Evolutionary conservation across 2,113 vertebrate species (phyloP), one percentile per base, ranked within the genome.

Genomic region (Thalassarche chlororhynchos): DNA sequence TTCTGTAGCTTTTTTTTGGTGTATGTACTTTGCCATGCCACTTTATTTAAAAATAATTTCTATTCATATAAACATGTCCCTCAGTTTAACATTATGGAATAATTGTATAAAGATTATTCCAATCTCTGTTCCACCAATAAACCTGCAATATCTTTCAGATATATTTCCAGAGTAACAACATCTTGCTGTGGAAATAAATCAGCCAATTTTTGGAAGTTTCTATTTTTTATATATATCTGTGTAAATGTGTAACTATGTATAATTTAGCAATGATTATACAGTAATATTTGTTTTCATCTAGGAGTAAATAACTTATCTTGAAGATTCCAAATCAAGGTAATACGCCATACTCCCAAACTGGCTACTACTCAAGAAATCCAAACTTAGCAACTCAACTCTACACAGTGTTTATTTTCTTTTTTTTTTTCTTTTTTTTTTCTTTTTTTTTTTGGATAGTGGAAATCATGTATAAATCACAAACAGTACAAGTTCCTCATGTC

Each of bases 381-480:
- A 95, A 90, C 88, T 82, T 78, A 80, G 52, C 90, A 94, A 85
- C 57, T 85, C 60, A 91, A 80, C 93, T 98, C 97, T 97, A 97
- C 92, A 96, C 89, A 97, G 97, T 76, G 65, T 98, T 98, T 98
- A 97, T 99, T 98, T 97, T 95, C 54, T 97, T 90, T 61, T 28
- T 29, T 18, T 90, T 61, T 28, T 29, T 97, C 90, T 61, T 28
- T 29, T 18, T 90, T 61, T 28, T 29, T 18, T 28, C 49, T 15
- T 32, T 29, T 46, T 47, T 55, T 71, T 94, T 93, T 93, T 97
- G 74, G 82, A 97, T 92, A 98, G 93, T 95, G 97, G 97, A 98
- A 98, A 98, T 98, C 93, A 96, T 95, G 93, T 97, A 97, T 96
- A 98, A 98, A 98, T 97, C 97, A 98, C 60, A 93, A 97, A 97